Conservation (phyloP, 2,797 vertebrate species). For the Miichthys miiuy region DNA sequence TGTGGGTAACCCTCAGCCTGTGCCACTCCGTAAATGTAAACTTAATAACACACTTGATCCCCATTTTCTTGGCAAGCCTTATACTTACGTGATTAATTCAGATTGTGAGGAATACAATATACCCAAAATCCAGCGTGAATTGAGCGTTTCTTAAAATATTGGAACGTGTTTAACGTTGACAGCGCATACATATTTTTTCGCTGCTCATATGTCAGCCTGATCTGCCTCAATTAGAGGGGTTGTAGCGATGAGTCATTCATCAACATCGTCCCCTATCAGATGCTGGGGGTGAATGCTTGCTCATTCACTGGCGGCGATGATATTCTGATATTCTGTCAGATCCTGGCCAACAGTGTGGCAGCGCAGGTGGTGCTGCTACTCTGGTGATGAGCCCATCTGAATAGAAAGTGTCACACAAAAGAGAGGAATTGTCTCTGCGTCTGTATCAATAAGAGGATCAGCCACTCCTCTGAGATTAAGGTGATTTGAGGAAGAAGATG, state of each 20-base stretch:
- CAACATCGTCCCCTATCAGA: conserved; percentile 75
- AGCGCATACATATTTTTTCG: conserved; percentile 57
- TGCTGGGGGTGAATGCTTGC: conserved; percentile 75
- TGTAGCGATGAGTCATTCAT: conserved; percentile 77
- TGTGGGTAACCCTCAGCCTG: conserved; percentile 10
- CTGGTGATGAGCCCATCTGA: conserved; percentile 60
- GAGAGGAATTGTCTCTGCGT: conserved; percentile 48
- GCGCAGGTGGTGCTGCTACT: conserved; percentile 71
- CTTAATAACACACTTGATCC: conserved; percentile 3
- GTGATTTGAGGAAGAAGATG: conserved; percentile 29
- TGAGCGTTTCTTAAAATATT: conserved; percentile 21
- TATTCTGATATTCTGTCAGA: conserved; percentile 76
- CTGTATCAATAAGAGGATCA: conserved; percentile 62
- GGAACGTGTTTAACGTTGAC: conserved; percentile 43
- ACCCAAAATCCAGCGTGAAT: conserved; percentile 18
- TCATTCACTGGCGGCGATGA: conserved; percentile 67
- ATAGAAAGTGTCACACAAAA: conserved; percentile 56
- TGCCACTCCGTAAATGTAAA: neutral
- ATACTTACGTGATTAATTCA: neutral
- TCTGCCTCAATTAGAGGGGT: conserved; percentile 74
- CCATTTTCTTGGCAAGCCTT: neutral
- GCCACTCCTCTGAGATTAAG: conserved; percentile 50
- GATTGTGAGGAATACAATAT: neutral
- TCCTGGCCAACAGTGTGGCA: conserved; percentile 69
- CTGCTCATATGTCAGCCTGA: conserved; percentile 67